phyloP scores from a whole-genome alignment of 2,888 invertebrate genomes.

The Orchesellides sinensis region DNA sequence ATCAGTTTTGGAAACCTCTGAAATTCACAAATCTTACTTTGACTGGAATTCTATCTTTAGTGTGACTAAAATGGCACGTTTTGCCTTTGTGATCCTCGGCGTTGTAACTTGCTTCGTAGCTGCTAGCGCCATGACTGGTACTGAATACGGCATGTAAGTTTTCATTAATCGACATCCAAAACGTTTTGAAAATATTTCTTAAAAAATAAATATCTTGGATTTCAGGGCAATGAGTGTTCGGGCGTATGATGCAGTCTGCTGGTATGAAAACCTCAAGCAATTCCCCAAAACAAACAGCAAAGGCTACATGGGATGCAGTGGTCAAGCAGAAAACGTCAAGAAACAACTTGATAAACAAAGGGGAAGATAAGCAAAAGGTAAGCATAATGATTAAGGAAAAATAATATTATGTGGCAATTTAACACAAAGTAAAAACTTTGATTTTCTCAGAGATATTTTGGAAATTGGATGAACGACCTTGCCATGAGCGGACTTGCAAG shows the following conservation, averaged over 20 bases:
- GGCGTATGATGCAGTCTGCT: slow-evolving; percentile 20
- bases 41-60: background rate
- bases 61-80: background rate
- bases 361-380: background rate
- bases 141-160: slow-evolving; percentile 19
- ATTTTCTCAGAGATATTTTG: slow-evolving; percentile 2
- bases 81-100: background rate
- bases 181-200: background rate
- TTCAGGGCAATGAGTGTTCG: slow-evolving; percentile 8
- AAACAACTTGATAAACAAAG: background rate
- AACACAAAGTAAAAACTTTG: background rate
- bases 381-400: background rate
- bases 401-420: background rate
- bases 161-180: background rate
- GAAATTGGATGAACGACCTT: background rate
- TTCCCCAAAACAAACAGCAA: slow-evolving; percentile 30
- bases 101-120: background rate
- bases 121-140: background rate
- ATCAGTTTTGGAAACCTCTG: background rate
- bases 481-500: background rate
- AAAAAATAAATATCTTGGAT: background rate
- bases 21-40: background rate
- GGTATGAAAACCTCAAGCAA: slow-evolving; percentile 28
- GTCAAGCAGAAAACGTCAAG: background rate
- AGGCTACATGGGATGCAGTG: background rate